Conservation (phyloP, 1,140 invertebrate genomes). For the Drosophila chauvacae region DNA sequence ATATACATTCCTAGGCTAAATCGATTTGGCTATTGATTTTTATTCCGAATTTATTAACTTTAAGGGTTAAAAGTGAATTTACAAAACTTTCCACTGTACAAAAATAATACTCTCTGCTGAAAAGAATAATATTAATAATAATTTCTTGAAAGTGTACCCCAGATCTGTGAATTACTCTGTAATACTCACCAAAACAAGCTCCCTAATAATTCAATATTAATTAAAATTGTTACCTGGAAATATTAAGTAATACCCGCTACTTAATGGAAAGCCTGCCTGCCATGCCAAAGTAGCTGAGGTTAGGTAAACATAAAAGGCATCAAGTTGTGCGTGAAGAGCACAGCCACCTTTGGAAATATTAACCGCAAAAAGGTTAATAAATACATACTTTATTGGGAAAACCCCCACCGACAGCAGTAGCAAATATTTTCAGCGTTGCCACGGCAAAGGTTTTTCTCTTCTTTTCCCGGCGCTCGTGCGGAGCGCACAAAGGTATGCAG, state of each 20-base stretch:
- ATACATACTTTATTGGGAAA: conserved; percentile 23
- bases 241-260: not conserved
- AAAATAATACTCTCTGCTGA: too few species aligned
- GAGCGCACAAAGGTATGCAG: conserved; percentile 53
- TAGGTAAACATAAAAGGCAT: conserved; percentile 9
- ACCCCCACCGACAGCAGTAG: not conserved
- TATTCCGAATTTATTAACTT: too few species aligned
- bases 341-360: conserved; percentile 14
- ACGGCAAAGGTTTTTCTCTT: conserved; percentile 2
- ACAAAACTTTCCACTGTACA: too few species aligned
- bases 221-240: conserved; percentile 3
- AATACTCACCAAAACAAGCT: not conserved
- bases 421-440: conserved; percentile 15
- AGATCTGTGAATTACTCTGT: not conserved
- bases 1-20: too few species aligned
- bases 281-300: not conserved
- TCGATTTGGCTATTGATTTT: not conserved
- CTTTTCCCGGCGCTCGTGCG: conserved; percentile 1
- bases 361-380: conserved; percentile 37
- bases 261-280: conserved; percentile 5
- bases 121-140: not conserved
- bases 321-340: conserved; percentile 3
- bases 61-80: too few species aligned
- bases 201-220: conserved; percentile 2
- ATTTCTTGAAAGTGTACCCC: not conserved